These are phyloP conservation scores for Dorcus parallelipipedus DNA, from an alignment of 2,888 invertebrate genomes.

Conservation along the genomic window DNA sequence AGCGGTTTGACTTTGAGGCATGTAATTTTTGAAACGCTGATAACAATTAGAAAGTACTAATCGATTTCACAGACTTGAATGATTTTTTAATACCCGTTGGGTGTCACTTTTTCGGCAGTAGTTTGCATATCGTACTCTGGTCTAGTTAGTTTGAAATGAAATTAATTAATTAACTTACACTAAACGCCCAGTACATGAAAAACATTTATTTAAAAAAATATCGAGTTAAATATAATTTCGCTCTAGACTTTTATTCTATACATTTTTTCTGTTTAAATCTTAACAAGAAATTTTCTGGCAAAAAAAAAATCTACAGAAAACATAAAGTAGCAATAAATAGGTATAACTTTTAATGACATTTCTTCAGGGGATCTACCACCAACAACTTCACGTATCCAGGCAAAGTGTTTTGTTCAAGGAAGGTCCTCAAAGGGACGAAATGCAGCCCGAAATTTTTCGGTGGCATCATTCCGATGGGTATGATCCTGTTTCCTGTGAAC, in stretches of 20 bases:
- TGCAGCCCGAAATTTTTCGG: slow-evolving; percentile 3
- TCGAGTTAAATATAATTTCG: background rate
- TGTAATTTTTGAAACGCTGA: background rate
- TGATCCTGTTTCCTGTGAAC: background rate
- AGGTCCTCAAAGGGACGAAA: slow-evolving; percentile 4
- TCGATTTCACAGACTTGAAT: background rate
- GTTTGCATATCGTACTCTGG: no score
- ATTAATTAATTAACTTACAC: background rate
- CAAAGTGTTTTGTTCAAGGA: background rate
- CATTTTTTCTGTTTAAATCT: background rate
- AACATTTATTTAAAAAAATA: background rate
- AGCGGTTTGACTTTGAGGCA: background rate
- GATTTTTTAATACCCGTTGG: background rate
- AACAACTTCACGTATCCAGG: slow-evolving; percentile 4
- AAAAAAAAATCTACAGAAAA: background rate
- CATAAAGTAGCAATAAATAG: background rate
- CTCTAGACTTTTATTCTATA: background rate
- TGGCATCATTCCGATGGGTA: background rate
- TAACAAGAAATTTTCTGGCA: background rate
- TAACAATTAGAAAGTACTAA: background rate
- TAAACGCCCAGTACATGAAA: no score
- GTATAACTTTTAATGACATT: background rate
- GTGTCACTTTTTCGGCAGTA: background rate
- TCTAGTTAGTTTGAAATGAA: background rate
- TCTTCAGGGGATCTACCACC: background rate